These are phyloP conservation scores for Notarius lentiginosus DNA, from an alignment of 2,113 vertebrate species.

Conservation along the genomic window DNA sequence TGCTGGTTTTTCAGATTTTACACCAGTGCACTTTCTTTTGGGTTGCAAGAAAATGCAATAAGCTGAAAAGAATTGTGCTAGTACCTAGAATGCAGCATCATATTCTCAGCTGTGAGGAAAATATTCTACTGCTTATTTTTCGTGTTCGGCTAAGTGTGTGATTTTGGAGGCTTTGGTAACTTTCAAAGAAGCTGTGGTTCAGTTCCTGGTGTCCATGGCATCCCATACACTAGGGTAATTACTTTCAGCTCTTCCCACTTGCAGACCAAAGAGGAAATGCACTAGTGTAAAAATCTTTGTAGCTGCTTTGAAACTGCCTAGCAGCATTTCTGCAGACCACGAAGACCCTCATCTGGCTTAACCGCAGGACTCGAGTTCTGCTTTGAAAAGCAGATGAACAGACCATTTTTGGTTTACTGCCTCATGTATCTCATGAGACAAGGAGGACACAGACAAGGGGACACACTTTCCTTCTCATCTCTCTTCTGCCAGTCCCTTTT, in stretches of 20 bases:
- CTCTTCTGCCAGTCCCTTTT: conserved; percentile 11
- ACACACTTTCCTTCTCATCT: conserved; percentile 29
- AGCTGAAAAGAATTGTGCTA: neutral
- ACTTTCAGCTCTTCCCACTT: conserved; percentile 62
- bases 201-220: conserved; percentile 37
- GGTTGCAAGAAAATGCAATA: neutral
- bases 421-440: conserved; percentile 60
- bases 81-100: neutral
- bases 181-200: conserved; percentile 60
- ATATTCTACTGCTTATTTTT: conserved; percentile 50
- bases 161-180: conserved; percentile 35
- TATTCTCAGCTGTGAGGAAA: conserved; percentile 46
- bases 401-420: conserved; percentile 58
- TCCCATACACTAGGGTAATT: conserved; percentile 62
- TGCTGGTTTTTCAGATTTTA: neutral
- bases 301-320: conserved; percentile 45
- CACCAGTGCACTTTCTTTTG: neutral
- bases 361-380: conserved; percentile 44
- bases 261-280: conserved; percentile 31
- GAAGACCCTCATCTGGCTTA: conserved; percentile 38
- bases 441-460: conserved; percentile 8
- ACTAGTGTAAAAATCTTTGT: conserved; percentile 47
- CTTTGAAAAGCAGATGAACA: conserved; percentile 58
- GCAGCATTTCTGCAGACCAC: conserved; percentile 8
- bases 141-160: conserved; percentile 34